Base-by-base conservation (phyloP, 2,113 vertebrate genomes). In the Eubucco bourcierii region DNA sequence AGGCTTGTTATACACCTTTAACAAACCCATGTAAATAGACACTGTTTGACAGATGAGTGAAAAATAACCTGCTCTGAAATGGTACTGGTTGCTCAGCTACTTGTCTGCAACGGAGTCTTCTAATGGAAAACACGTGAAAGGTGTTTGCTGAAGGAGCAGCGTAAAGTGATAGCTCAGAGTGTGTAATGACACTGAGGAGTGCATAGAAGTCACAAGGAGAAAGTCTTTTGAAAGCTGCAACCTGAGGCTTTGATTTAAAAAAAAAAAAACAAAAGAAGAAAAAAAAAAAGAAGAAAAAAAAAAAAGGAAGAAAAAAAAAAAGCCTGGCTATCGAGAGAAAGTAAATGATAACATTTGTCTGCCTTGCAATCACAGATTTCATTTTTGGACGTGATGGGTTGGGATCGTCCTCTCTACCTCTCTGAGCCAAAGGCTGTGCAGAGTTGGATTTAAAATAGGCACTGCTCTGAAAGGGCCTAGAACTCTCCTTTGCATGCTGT, bases 371-470 rank as follows among this genome's bases (percentile, higher is more conserved):
- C 17, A 13, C 46, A 8, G 55, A 13, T 61, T 68, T 31, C 4
- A 3, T 11, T 56, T 47, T 28, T 75, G 84, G 72, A 34, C 18
- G 7, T 0, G 28, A 41, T 37, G 52, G 88, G 79, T 17, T 55
- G 75, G 55, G 64, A 65, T n/a, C 5, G 59, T 87, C 85, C 19
- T 77, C 58, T 28, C 17, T 3, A 7, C 9, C 12, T 28, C 16
- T 25, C 27, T 2, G 55, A 93, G 94, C 73, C 41, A 88, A 77
- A 93, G 94, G 83, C 79, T 60, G 28, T 24, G 72, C 39, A 46
- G n/a, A 25, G 58, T 19, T 61, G 72, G 56, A 84, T 91, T 94
- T 52, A 73, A 96, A 97, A 86, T 52, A 90, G 88, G 80, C 37
- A 17, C n/a, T 6, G 18, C 73, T 76, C 85, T 46, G 59, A 19